phyloP scores from a whole-genome alignment of 35 echinoderm and acorn worm species.

The Acanthaster planci region DNA sequence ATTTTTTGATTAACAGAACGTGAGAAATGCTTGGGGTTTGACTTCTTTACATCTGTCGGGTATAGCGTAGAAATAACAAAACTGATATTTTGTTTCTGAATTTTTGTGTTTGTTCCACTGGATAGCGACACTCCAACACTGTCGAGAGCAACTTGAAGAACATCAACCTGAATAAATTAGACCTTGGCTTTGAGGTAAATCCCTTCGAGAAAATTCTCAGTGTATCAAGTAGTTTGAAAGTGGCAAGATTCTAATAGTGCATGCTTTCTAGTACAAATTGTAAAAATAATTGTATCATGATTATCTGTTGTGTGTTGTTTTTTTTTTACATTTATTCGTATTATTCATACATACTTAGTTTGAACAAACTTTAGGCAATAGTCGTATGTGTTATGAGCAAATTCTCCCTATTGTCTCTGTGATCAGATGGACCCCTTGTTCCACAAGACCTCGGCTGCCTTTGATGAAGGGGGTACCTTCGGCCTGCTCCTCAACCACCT shows the following conservation, averaged over 20 bases:
- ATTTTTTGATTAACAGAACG: too few relatives aligned
- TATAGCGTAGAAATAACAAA: not conserved
- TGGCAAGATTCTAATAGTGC: too few relatives aligned
- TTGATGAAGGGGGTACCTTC: conserved; percentile 94
- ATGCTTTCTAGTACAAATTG: too few relatives aligned
- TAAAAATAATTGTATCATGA: too few relatives aligned
- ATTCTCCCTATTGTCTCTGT: too few relatives aligned
- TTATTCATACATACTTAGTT: too few relatives aligned
- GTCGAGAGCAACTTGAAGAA: conserved; percentile 88
- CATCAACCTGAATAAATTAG: conserved; percentile 83
- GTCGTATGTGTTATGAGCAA: too few relatives aligned
- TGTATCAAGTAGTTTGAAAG: too few relatives aligned
- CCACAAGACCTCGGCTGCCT: conserved; percentile 86
- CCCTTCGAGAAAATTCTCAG: too few relatives aligned
- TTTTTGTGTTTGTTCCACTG: conserved; percentile 13
- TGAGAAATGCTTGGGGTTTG: not conserved
- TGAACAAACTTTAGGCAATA: too few relatives aligned
- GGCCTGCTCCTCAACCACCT: conserved; percentile 89
- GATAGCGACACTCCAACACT: conserved; percentile 72
- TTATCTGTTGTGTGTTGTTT: too few relatives aligned
- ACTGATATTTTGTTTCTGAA: not conserved
- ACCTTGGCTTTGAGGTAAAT: conserved; percentile 96
- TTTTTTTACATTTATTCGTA: too few relatives aligned
- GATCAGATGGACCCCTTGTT: conserved; percentile 88
- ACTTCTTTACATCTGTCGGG: not conserved